A percentile compares a stretch with the other conserved stretches of the same genome.
These are phyloP conservation scores for Muscicapa striata DNA, from an alignment of 2,797 vertebrate genomes.

Conservation along the genomic window DNA sequence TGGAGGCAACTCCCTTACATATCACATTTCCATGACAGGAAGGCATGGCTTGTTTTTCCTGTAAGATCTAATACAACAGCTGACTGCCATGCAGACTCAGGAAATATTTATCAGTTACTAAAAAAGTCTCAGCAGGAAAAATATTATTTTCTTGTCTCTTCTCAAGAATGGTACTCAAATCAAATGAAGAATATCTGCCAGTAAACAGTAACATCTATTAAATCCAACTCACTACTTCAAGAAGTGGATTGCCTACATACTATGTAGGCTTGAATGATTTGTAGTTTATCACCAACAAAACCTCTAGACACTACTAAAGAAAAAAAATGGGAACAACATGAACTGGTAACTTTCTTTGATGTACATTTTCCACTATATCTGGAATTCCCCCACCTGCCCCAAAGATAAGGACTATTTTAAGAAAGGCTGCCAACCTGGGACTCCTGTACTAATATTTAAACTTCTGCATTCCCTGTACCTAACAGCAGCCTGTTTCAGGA, in stretches of 20 bases:
- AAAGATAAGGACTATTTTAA: background rate
- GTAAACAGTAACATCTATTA: background rate
- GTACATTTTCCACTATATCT: background rate
- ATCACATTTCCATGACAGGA: background rate
- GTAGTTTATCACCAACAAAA: background rate
- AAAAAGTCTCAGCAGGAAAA: background rate
- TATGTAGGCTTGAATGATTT: background rate
- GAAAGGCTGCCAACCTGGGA: background rate
- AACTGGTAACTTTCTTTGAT: background rate
- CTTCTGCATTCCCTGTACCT: background rate
- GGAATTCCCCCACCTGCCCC: background rate
- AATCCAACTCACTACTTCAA: background rate
- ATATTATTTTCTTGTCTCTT: background rate
- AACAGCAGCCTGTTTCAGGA: background rate
- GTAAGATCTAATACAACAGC: background rate
- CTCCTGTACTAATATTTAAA: background rate
- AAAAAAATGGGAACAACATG: background rate
- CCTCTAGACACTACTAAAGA: background rate
- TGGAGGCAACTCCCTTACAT: background rate
- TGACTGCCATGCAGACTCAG: background rate
- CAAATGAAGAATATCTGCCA: background rate
- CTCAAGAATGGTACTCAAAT: background rate
- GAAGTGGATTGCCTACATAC: background rate
- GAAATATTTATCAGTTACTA: constrained; percentile 9
- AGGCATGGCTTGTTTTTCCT: background rate